Base-by-base conservation (phyloP, 2,888 invertebrate species). In the Chymomyza amoena region DNA sequence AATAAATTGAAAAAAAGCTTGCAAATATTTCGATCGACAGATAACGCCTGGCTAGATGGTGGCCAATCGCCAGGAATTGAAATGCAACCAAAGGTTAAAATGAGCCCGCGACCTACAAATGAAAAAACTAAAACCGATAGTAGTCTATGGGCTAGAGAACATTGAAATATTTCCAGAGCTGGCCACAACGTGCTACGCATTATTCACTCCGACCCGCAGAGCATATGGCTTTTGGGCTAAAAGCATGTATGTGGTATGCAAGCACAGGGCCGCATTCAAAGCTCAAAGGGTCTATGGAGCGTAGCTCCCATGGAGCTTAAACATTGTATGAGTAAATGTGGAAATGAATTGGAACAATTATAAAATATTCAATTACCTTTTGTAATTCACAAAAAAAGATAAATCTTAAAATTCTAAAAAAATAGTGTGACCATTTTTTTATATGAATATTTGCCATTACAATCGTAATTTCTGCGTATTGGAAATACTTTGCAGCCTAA, bases 101-200 rank as follows among this genome's bases (percentile, higher is more conserved):
- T 28, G 10, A 16, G 20, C 54, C 5, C 54, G 28, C 57, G 57
- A 57, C 57, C 57, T 57, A 57, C 57, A 57, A 57, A 57, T 5
- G 6, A 7, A 57, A 25, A 57, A 32, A 57, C 16, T 25, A 36
- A 60, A 36, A 36, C 4, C 39, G 25, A 60, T 15, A 57, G 57
- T 18, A 54, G 54, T 15, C 28, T 15, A 25, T 25, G 25, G 28
- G 20, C 57, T 15, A 15, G 20, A 20, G 28, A 25, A 25, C 57
- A 57, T n/a, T 54, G 54, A 57, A 20, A 57, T 57, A 20, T 57
- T 57, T 20, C 15, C 57, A 28, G 15, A 57, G 57, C 4, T 25
- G 57, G 59, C 59, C 20, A 15, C 59, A 18, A 69, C 72, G 76
- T 87, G 72, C 65, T 68, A 75, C 65, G 71, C 71, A 85, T 85